phyloP scores from a whole-genome alignment of 2,888 invertebrate species.

The Acanthoscelides obtectus region DNA sequence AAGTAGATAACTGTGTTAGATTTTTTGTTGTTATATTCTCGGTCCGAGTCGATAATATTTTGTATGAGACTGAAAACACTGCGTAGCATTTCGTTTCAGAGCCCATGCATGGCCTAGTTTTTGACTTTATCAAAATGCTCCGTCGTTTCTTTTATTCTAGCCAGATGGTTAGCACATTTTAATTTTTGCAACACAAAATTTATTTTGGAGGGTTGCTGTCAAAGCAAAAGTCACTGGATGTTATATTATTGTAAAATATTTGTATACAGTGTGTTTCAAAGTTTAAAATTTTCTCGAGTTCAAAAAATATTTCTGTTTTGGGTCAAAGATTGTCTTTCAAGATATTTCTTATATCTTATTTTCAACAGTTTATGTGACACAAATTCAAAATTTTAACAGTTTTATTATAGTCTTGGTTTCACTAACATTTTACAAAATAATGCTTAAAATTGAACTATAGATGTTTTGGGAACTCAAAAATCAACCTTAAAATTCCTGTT shows the following conservation, averaged over 20 bases:
- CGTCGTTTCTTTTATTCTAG: neutral
- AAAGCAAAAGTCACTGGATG: constrained; percentile 7
- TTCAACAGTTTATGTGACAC: no score
- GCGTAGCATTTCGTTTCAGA: constrained; percentile 28
- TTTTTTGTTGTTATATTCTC: constrained; percentile 29
- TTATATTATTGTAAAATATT: neutral
- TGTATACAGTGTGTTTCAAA: neutral
- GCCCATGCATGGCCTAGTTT: constrained; percentile 15
- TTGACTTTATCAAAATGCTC: neutral
- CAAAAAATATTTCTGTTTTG: no score
- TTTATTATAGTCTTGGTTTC: no score
- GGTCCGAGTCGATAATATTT: constrained; percentile 29
- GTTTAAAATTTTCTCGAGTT: no score
- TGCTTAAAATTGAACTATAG: no score
- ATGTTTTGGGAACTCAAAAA: no score
- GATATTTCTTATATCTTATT: no score
- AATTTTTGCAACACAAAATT: constrained; percentile 10
- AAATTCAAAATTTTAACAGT: no score
- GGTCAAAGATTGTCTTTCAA: no score
- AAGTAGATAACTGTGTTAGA: constrained; percentile 26
- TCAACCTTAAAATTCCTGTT: no score
- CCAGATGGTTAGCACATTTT: constrained; percentile 16
- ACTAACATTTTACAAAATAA: no score
- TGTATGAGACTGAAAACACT: constrained; percentile 33
- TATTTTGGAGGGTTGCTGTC: neutral